These are phyloP conservation scores for Monoplex corrugatus DNA, from an alignment of 2,888 invertebrate species.

Conservation along the genomic window DNA sequence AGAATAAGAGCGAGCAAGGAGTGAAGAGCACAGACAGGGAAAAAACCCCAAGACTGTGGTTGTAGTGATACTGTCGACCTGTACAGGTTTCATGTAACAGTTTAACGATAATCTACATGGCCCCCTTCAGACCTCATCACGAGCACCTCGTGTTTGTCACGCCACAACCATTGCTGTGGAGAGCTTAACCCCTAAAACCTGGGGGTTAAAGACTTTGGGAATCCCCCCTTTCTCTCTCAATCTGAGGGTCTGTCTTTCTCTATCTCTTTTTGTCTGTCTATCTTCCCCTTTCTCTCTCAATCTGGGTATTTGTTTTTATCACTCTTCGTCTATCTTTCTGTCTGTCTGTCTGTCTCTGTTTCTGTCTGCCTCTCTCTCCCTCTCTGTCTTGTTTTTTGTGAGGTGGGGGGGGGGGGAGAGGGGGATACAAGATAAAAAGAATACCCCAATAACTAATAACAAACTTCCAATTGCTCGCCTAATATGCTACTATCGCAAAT, in stretches of 20 bases:
- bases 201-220: neutral
- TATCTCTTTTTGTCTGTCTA: too few species aligned
- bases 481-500: too few species aligned
- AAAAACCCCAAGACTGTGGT: too few species aligned
- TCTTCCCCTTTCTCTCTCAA: neutral
- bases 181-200: neutral
- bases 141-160: neutral
- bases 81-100: neutral
- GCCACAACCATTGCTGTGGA: neutral
- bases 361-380: neutral
- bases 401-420: neutral
- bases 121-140: neutral
- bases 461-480: too few species aligned
- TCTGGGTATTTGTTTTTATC: too few species aligned
- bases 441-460: too few species aligned
- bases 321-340: too few species aligned
- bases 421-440: neutral
- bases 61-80: too few species aligned
- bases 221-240: neutral
- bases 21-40: too few species aligned
- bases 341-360: too few species aligned
- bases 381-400: neutral
- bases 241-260: too few species aligned
- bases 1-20: too few species aligned
- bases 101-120: conserved; percentile 4